Conservation (phyloP, 2,797 vertebrate genomes). For the Ispidina picta region DNA sequence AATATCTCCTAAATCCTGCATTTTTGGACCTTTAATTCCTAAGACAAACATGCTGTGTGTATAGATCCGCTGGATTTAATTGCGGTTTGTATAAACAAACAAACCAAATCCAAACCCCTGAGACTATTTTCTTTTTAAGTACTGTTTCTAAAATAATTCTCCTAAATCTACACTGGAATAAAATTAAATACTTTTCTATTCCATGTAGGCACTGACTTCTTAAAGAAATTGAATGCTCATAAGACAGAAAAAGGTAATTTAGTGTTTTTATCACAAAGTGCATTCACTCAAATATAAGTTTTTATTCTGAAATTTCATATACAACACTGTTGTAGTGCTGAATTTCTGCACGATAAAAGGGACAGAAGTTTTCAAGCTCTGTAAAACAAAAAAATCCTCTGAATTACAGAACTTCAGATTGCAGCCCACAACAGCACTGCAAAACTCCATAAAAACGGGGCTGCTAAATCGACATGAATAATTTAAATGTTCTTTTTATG, state of each 20-base stretch:
- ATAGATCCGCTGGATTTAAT: background rate
- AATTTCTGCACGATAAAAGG: background rate
- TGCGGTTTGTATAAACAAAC: background rate
- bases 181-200: background rate
- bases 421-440: background rate
- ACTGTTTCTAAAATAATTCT: background rate
- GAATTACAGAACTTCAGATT: background rate
- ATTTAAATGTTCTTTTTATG: background rate
- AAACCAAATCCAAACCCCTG: background rate
- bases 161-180: background rate
- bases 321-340: background rate
- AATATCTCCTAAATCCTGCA: constrained; percentile 6
- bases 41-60: background rate
- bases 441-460: background rate
- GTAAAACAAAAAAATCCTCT: background rate
- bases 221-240: background rate
- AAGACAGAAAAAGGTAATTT: background rate
- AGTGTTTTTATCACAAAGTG: background rate
- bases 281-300: background rate
- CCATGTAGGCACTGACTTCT: background rate
- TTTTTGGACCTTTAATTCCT: background rate
- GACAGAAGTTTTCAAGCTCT: background rate
- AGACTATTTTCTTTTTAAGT: background rate
- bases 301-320: background rate
- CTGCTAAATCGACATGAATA: background rate